These are phyloP conservation scores for Neogobius melanostomus DNA, from an alignment of 2,113 vertebrate genomes.

Conservation along the genomic window DNA sequence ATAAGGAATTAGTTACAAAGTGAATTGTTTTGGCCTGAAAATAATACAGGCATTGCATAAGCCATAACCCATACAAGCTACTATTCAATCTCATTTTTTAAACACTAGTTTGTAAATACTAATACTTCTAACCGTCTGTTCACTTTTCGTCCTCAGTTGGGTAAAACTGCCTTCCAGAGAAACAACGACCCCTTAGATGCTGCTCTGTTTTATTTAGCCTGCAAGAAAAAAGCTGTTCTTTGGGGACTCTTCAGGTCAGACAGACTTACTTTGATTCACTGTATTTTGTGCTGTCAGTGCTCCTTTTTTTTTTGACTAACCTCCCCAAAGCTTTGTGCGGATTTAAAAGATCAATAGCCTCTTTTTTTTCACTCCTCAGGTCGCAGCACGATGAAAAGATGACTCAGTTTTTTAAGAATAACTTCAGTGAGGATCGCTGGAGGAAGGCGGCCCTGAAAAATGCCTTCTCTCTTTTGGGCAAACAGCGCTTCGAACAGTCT, in stretches of 20 bases:
- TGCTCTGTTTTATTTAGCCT: slow-evolving; percentile 94
- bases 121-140: not conserved
- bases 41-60: too few relatives aligned
- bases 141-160: slow-evolving; percentile 60
- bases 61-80: too few relatives aligned
- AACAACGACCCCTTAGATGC: slow-evolving; percentile 95
- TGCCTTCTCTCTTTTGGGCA: slow-evolving; percentile 95
- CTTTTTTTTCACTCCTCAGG: slow-evolving; percentile 65
- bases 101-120: not conserved
- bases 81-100: too few relatives aligned
- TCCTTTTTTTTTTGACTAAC: not conserved
- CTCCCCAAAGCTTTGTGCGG: not conserved
- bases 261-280: not conserved
- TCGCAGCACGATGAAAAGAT: slow-evolving; percentile 98
- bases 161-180: slow-evolving; percentile 95
- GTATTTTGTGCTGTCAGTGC: not conserved
- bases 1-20: too few relatives aligned
- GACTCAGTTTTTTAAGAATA: slow-evolving; percentile 98
- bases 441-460: slow-evolving; percentile 97
- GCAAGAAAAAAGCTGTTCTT: slow-evolving; percentile 98
- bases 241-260: slow-evolving; percentile 95
- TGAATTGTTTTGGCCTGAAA: too few relatives aligned
- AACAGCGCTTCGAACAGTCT: slow-evolving; percentile 97
- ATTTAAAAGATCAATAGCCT: not conserved
- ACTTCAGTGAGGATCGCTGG: slow-evolving; percentile 96